A percentile compares a stretch with the other conserved stretches of the same genome.
phyloP scores from a whole-genome alignment of 2,888 invertebrate species.

The Pseudolycoriella hygida region DNA sequence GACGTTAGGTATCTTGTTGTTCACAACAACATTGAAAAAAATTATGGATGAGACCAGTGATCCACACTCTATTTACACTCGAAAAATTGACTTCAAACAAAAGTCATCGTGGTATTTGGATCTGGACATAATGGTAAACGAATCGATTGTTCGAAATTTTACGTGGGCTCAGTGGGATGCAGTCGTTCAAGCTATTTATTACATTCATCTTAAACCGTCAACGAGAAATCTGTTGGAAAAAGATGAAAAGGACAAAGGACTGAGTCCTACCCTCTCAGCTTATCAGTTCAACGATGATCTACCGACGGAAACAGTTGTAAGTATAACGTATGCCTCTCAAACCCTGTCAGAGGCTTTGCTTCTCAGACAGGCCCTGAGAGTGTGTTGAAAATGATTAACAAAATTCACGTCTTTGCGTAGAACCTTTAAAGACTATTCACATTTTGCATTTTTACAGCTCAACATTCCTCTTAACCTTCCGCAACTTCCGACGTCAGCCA shows the following conservation, averaged over 20 bases:
- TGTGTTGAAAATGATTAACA: too few relatives aligned
- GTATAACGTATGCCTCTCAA: not conserved
- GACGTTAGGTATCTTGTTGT: conserved; percentile 19
- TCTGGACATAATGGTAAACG: conserved; percentile 33
- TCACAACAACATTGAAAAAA: conserved; percentile 26
- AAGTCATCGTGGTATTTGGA: conserved; percentile 34
- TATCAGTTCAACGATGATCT: conserved; percentile 73
- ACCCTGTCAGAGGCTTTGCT: not conserved
- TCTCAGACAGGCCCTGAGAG: too few relatives aligned
- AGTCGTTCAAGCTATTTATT: conserved; percentile 51
- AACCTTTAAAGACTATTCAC: too few relatives aligned
- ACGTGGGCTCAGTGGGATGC: conserved; percentile 82
- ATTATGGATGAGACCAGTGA: conserved; percentile 24
- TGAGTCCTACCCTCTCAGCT: conserved; percentile 60
- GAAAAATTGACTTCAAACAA: conserved; percentile 16
- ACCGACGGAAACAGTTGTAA: conserved; percentile 73
- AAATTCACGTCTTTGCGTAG: too few relatives aligned
- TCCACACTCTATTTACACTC: conserved; percentile 6
- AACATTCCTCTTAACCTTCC: conserved; percentile 73
- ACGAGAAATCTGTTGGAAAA: conserved; percentile 45
- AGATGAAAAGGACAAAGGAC: conserved; percentile 39
- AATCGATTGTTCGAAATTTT: conserved; percentile 48
- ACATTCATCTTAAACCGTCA: conserved; percentile 61
- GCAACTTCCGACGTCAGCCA: conserved; percentile 39
- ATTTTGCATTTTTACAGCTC: conserved; percentile 47